These are phyloP conservation scores for Parapsyche elsis DNA, from an alignment of 1,140 invertebrate genomes.

Conservation along the genomic window DNA sequence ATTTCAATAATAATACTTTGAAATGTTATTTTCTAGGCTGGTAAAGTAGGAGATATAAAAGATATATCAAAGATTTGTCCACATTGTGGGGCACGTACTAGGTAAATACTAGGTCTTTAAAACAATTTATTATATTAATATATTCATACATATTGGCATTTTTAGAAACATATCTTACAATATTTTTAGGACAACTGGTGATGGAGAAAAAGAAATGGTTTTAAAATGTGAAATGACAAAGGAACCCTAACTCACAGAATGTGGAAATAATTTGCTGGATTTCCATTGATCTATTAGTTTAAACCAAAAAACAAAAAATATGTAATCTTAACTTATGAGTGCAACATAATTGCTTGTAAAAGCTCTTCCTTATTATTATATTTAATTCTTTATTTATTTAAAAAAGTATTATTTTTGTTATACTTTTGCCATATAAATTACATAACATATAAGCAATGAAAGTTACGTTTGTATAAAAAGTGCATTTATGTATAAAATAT, in stretches of 20 bases:
- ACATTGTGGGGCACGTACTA: slow-evolving; percentile 11
- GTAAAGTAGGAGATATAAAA: slow-evolving; percentile 33
- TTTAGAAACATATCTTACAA: not conserved
- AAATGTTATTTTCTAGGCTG: slow-evolving; percentile 34
- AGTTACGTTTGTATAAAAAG: not conserved
- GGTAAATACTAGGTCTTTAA: not conserved
- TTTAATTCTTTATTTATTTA: not conserved
- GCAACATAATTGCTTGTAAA: not conserved
- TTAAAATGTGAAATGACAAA: slow-evolving; percentile 7
- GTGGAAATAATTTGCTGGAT: not conserved
- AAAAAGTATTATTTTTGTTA: not conserved
- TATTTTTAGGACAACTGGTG: slow-evolving; percentile 22
- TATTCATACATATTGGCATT: not conserved
- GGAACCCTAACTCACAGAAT: slow-evolving; percentile 2
- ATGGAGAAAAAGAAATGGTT: slow-evolving; percentile 26
- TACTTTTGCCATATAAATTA: not conserved
- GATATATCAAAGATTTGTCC: slow-evolving; percentile 26
- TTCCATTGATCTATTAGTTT: slow-evolving; percentile 2
- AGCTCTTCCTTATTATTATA: not conserved
- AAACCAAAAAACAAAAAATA: not conserved
- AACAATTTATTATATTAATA: not conserved
- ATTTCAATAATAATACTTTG: not conserved
- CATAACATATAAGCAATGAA: no score
- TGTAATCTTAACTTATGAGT: not conserved
- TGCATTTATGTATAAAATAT: slow-evolving; percentile 17